phyloP scores from a whole-genome alignment of 2,113 vertebrate genomes.

The Illadopsis cleaveri region DNA sequence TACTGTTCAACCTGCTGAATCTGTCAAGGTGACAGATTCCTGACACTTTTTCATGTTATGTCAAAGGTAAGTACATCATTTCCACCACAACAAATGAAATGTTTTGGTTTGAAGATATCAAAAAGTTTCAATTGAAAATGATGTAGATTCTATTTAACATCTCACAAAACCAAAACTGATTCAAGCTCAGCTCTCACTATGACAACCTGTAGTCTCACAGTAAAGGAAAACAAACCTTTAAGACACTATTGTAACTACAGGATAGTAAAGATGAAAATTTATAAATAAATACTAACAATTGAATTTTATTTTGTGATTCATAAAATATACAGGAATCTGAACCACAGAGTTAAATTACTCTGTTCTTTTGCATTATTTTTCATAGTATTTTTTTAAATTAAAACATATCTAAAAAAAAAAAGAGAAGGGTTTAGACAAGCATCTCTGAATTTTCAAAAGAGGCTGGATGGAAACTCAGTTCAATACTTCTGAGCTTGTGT shows the following conservation, averaged over 20 bases:
- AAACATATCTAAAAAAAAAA: background rate
- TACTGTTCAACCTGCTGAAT: background rate
- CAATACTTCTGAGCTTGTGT: background rate
- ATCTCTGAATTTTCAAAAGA: background rate
- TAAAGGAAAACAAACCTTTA: background rate
- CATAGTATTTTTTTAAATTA: background rate
- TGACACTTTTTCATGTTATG: background rate
- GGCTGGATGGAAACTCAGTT: background rate
- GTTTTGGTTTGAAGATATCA: background rate
- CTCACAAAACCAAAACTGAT: background rate
- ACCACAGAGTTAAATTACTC: background rate
- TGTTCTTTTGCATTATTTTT: background rate
- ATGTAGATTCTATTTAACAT: background rate
- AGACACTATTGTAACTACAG: background rate
- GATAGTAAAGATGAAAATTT: background rate
- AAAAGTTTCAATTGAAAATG: background rate
- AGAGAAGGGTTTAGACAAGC: rapidly evolving
- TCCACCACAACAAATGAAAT: background rate
- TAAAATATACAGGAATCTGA: background rate
- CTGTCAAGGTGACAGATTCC: background rate
- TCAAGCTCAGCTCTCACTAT: background rate
- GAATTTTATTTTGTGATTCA: background rate
- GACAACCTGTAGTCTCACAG: background rate
- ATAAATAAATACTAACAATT: background rate
- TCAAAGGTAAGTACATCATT: background rate